A percentile compares a stretch with the other conserved stretches of the same genome.
Evolutionary conservation across 2,797 vertebrate species (phyloP).

Genomic region (Rhinatrema bivittatum): DNA sequence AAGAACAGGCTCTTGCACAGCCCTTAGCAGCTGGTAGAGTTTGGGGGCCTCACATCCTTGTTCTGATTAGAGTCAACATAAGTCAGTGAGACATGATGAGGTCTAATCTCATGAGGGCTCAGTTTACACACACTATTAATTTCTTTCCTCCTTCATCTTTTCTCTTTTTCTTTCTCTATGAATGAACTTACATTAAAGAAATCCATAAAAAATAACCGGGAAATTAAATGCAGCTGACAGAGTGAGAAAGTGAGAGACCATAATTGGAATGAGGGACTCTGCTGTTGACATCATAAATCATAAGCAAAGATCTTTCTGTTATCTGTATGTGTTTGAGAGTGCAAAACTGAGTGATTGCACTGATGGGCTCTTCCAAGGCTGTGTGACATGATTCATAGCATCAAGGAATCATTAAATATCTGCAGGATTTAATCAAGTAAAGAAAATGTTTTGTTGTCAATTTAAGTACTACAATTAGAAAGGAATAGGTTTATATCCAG

Average conservation of each 20-base stretch:
- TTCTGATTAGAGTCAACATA: too few relatives aligned
- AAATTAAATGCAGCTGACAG: accelerated
- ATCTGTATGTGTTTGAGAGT: accelerated
- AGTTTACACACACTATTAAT: neutral
- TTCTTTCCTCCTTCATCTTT: neutral
- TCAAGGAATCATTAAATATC: accelerated
- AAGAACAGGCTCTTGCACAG: too few relatives aligned
- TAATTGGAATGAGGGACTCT: accelerated
- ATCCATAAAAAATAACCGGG: accelerated
- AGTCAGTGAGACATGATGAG: too few relatives aligned
- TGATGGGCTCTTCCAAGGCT: neutral
- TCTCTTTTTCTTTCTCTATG: neutral
- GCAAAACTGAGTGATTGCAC: too few relatives aligned
- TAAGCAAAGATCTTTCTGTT: too few relatives aligned
- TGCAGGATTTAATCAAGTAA: accelerated
- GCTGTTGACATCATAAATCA: accelerated
- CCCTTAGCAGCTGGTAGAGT: too few relatives aligned
- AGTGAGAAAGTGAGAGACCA: neutral
- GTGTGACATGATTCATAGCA: neutral
- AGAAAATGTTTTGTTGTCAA: too few relatives aligned
- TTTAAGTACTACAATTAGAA: too few relatives aligned
- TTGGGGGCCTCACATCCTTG: too few relatives aligned
- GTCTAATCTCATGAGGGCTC: too few relatives aligned
- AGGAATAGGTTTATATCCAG: too few relatives aligned
- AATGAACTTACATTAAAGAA: too few relatives aligned